Conservation (phyloP, 2,113 vertebrate genomes). For the Scopus umbretta region DNA sequence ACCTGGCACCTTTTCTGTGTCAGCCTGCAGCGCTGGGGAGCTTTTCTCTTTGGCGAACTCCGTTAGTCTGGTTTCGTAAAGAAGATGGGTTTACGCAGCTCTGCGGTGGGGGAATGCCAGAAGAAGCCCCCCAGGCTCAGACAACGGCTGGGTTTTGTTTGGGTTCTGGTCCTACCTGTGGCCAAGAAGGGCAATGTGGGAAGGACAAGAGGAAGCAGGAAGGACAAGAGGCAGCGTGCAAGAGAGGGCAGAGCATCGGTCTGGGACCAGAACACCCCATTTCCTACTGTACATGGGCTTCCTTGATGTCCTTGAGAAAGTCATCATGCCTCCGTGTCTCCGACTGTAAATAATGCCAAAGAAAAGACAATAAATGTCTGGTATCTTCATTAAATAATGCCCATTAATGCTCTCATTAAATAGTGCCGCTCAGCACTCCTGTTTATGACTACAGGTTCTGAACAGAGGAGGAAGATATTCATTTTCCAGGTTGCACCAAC, state of each 20-base stretch:
- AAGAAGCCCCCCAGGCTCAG: background rate
- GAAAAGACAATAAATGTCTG: background rate
- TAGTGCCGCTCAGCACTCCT: background rate
- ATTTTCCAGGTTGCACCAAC: background rate
- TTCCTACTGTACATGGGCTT: background rate
- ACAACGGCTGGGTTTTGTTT: background rate
- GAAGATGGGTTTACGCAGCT: background rate
- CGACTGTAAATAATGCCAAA: background rate
- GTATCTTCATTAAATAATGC: background rate
- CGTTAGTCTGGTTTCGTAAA: background rate
- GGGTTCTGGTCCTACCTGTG: background rate
- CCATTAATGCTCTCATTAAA: background rate
- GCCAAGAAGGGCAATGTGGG: background rate
- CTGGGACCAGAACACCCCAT: background rate
- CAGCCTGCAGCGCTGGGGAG: background rate
- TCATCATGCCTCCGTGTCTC: background rate
- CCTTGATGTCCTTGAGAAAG: background rate
- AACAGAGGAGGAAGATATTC: background rate
- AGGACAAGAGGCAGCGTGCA: too few relatives aligned
- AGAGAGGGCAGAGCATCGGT: background rate
- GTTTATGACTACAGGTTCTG: background rate
- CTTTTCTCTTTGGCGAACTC: accelerated
- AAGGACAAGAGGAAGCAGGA: background rate
- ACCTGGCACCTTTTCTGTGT: background rate
- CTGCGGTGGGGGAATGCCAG: background rate